These are phyloP conservation scores for Chiloscyllium plagiosum DNA, from an alignment of 2,113 vertebrate species.

Conservation along the genomic window DNA sequence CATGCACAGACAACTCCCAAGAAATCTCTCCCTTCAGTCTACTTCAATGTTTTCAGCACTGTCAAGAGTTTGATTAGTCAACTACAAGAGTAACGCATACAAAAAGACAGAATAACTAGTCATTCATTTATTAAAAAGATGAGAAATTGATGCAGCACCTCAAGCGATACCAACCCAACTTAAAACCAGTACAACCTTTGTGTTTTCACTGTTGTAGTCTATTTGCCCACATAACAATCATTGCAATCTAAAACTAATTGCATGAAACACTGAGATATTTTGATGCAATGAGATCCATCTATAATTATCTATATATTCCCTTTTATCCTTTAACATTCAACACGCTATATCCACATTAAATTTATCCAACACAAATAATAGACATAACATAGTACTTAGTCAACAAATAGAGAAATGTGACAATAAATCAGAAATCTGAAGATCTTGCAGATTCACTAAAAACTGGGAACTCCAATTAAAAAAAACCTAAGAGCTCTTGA, in stretches of 20 bases:
- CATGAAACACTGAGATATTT: background rate
- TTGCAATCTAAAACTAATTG: background rate
- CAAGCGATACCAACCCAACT: background rate
- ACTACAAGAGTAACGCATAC: background rate
- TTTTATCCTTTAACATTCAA: background rate
- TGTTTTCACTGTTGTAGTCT: background rate
- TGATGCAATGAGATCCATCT: background rate
- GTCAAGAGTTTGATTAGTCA: background rate
- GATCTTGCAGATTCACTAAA: background rate
- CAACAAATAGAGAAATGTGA: background rate
- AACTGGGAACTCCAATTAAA: background rate
- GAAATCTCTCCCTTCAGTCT: background rate
- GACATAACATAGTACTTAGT: background rate
- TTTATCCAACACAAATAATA: background rate
- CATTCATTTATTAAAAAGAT: background rate
- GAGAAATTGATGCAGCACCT: background rate
- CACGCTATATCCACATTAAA: background rate
- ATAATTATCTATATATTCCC: background rate
- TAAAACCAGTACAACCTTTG: background rate
- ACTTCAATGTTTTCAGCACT: background rate
- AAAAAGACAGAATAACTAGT: background rate
- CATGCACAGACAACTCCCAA: background rate
- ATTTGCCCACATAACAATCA: background rate
- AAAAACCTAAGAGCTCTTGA: background rate
- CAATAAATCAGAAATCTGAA: background rate